phyloP scores from a whole-genome alignment of 2,888 invertebrate species.

The Nyleta sp. region DNA sequence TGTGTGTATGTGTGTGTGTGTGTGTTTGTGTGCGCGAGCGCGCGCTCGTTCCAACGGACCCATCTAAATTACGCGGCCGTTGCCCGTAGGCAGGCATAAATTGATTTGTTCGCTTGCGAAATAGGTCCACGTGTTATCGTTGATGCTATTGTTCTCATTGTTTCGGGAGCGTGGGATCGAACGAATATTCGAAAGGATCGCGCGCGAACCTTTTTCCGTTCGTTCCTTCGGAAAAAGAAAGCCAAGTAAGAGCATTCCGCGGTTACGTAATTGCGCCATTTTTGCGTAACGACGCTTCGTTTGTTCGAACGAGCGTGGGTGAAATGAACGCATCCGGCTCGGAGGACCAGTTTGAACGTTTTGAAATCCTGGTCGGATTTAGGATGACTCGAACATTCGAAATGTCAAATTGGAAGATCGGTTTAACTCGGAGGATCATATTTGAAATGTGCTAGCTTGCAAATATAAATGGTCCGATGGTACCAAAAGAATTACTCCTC shows the following conservation, averaged over 20 bases:
- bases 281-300: slow-evolving; percentile 44
- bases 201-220: slow-evolving; percentile 38
- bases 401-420: no score
- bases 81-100: slow-evolving; percentile 67
- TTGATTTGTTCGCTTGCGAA: slow-evolving; percentile 70
- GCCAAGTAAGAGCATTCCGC: slow-evolving; percentile 31
- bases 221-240: slow-evolving; percentile 46
- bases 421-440: no score
- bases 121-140: slow-evolving; percentile 61
- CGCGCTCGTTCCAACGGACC: slow-evolving; percentile 41
- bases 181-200: slow-evolving; percentile 53
- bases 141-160: slow-evolving; percentile 61
- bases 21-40: no score
- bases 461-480: no score
- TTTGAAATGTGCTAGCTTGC: no score
- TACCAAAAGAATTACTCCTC: no score
- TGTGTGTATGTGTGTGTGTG: no score
- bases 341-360: not conserved
- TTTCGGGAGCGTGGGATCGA: slow-evolving; percentile 63
- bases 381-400: no score
- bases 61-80: slow-evolving; percentile 68
- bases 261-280: slow-evolving; percentile 42
- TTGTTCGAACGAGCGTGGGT: slow-evolving; percentile 13
- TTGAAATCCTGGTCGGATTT: no score
- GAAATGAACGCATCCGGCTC: slow-evolving; percentile 10